Conservation (phyloP, 1,140 invertebrate genomes). For the Calycopis cecrops region DNA sequence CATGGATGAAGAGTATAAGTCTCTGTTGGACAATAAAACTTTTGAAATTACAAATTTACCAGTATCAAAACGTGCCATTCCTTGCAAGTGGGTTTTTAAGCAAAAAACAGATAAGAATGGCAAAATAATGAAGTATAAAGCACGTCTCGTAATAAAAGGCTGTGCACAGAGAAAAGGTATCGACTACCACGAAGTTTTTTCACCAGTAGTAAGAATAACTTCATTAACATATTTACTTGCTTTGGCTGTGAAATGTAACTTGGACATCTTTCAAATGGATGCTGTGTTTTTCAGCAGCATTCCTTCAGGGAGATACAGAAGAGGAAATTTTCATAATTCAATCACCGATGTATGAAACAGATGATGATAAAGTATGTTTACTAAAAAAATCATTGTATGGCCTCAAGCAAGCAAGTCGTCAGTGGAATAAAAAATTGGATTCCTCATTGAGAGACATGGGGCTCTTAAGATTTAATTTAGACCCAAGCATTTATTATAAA, state of each 20-base stretch:
- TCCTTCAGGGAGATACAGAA: constrained; percentile 59
- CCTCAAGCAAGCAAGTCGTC: not conserved
- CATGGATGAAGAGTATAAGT: constrained; percentile 28
- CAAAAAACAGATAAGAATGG: constrained; percentile 25
- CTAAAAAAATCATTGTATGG: constrained; percentile 45
- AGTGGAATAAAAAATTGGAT: not conserved
- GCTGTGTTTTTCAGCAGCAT: constrained; percentile 50
- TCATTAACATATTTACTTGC: constrained; percentile 53
- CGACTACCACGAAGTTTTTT: constrained; percentile 50
- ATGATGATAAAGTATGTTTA: constrained; percentile 41
- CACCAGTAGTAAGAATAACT: constrained; percentile 37
- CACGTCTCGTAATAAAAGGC: constrained; percentile 60
- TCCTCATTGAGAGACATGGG: not conserved
- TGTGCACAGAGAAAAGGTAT: constrained; percentile 48
- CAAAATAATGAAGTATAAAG: constrained; percentile 21
- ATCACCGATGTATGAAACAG: constrained; percentile 35
- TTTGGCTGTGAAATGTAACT: constrained; percentile 43
- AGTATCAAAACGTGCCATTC: constrained; percentile 14
- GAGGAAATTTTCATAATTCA: constrained; percentile 61
- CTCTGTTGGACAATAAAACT: constrained; percentile 26
- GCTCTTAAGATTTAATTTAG: not conserved
- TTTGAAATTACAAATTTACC: constrained; percentile 20
- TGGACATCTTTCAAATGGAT: constrained; percentile 33
- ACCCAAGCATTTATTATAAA: not conserved
- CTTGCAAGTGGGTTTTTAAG: constrained; percentile 35